A percentile compares a stretch with the other conserved stretches of the same genome.
Conservation (phyloP, 1,140 invertebrate species). For the Papilio helenus region DNA sequence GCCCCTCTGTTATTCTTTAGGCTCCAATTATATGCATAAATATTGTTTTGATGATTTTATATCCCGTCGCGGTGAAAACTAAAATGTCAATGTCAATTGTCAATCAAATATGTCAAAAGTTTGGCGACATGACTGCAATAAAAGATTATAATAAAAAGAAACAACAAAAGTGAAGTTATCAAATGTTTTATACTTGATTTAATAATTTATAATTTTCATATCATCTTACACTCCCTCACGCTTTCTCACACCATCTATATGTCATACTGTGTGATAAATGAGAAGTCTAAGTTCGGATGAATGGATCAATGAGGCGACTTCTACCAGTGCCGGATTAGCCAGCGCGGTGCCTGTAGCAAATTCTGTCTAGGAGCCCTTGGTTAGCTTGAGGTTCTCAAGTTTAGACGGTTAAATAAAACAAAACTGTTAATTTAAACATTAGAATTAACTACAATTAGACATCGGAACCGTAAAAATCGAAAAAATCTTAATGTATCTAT, state of each 20-base stretch:
- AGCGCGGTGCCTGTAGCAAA: too few species aligned
- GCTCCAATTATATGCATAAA: background rate
- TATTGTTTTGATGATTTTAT: background rate
- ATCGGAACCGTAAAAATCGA: too few species aligned
- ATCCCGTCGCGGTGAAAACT: background rate
- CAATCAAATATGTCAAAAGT: background rate
- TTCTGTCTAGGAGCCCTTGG: too few species aligned
- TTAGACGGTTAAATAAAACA: too few species aligned
- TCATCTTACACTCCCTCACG: background rate
- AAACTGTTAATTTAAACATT: too few species aligned
- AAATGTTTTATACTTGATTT: background rate
- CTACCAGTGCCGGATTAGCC: too few species aligned
- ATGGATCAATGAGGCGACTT: background rate
- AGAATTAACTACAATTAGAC: too few species aligned
- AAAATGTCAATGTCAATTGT: slow-evolving; percentile 14
- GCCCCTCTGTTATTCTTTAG: background rate
- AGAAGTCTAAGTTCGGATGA: too few species aligned
- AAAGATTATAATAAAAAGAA: background rate
- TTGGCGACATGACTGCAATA: background rate
- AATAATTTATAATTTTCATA: background rate
- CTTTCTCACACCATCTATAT: background rate
- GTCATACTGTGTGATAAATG: too few species aligned
- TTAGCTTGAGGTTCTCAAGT: too few species aligned
- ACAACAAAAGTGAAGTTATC: background rate
- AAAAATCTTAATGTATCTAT: too few species aligned